Percentiles rank a stretch among this genome's conserved stretches.
phyloP scores from a whole-genome alignment of 2,888 invertebrate genomes.

The Dermolepida albohirtum region DNA sequence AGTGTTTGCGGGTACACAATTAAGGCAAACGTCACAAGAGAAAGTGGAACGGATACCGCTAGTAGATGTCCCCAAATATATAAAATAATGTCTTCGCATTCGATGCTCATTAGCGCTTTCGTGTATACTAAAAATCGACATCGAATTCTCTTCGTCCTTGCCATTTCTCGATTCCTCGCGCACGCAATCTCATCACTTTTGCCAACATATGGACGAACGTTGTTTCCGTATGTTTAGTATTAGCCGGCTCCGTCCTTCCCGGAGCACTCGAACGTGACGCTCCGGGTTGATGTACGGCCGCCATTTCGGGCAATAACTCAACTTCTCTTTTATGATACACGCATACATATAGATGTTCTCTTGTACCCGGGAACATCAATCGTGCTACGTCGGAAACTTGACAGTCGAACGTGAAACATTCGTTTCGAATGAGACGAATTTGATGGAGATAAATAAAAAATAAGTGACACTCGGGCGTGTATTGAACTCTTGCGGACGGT shows the following conservation, averaged over 20 bases:
- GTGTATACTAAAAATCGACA: too few relatives aligned
- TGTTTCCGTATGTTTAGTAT: not conserved
- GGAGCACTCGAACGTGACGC: constrained; percentile 29
- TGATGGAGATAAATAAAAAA: constrained; percentile 6
- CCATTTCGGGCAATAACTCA: constrained; percentile 30
- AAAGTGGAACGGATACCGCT: too few relatives aligned
- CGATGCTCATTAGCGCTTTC: too few relatives aligned
- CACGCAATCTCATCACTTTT: constrained; percentile 5
- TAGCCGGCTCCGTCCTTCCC: not conserved
- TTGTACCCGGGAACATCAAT: constrained; percentile 21
- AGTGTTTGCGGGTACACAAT: too few relatives aligned
- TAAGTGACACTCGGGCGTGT: too few relatives aligned
- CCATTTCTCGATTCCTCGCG: not conserved
- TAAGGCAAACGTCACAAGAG: too few relatives aligned
- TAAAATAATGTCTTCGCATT: too few relatives aligned
- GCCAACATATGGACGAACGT: too few relatives aligned
- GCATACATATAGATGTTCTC: constrained; percentile 21
- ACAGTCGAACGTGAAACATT: constrained; percentile 9
- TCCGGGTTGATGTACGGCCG: constrained; percentile 17
- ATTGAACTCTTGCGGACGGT: too few relatives aligned
- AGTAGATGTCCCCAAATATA: too few relatives aligned
- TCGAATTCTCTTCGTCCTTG: too few relatives aligned
- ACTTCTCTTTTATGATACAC: constrained; percentile 36
- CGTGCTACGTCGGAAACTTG: constrained; percentile 19
- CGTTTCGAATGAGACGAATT: constrained; percentile 11